These are phyloP conservation scores for Ceratotherium simum DNA, from an alignment of 2,113 vertebrate species.

Conservation along the genomic window DNA sequence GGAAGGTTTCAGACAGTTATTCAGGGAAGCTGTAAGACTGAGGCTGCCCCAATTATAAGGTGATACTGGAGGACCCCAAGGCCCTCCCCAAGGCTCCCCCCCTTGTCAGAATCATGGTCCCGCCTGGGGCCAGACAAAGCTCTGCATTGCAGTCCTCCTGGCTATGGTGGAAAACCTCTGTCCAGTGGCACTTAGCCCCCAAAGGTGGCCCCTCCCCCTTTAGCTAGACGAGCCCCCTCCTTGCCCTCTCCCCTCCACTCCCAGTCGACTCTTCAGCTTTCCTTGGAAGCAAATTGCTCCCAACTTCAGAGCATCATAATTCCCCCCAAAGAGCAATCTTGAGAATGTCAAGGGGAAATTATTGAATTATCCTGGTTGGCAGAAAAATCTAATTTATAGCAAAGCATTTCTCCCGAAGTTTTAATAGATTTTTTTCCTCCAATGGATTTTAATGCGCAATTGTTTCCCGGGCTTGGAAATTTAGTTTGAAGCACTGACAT, in stretches of 20 bases:
- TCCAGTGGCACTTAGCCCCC: neutral
- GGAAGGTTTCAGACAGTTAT: neutral
- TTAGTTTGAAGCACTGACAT: conserved; percentile 73
- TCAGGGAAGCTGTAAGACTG: neutral
- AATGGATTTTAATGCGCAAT: conserved; percentile 75
- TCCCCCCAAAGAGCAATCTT: conserved; percentile 69
- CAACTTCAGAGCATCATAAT: conserved; percentile 70
- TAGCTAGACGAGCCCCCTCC: neutral
- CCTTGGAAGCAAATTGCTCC: conserved; percentile 63
- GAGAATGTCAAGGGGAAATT: conserved; percentile 80
- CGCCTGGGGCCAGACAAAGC: neutral
- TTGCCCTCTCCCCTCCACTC: neutral
- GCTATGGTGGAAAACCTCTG: neutral
- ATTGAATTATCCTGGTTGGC: conserved; percentile 81
- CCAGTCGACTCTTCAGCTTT: conserved; percentile 21
- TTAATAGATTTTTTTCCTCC: conserved; percentile 78
- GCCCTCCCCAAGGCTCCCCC: neutral
- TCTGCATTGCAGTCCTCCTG: neutral
- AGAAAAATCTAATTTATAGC: conserved; percentile 81
- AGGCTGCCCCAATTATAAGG: neutral
- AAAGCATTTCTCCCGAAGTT: conserved; percentile 81
- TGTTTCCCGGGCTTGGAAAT: conserved; percentile 76
- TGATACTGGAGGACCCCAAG: neutral
- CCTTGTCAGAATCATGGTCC: neutral
- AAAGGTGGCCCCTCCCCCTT: neutral